A percentile compares a stretch with the other conserved stretches of the same genome.
These are phyloP conservation scores for Habropoda laboriosa DNA, from an alignment of 1,140 invertebrate species.

Conservation along the genomic window DNA sequence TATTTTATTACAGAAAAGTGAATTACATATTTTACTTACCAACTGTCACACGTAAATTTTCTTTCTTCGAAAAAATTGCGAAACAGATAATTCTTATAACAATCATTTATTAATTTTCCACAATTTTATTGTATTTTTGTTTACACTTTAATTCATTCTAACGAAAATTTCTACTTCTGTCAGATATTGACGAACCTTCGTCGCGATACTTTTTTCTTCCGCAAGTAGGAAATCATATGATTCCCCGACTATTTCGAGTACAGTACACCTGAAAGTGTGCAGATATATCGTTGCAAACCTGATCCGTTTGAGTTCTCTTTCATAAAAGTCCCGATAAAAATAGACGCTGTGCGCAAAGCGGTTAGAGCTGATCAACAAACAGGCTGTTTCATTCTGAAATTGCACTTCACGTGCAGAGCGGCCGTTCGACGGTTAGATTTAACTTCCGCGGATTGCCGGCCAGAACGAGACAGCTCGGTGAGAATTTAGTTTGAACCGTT, in stretches of 20 bases:
- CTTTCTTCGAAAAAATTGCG: too few species aligned
- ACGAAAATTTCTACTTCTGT: not conserved
- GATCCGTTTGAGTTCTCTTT: not conserved
- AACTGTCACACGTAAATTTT: too few species aligned
- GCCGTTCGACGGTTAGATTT: not conserved
- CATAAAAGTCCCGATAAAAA: slow-evolving; percentile 20
- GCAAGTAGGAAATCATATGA: not conserved
- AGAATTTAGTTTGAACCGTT: slow-evolving; percentile 6
- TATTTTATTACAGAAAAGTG: too few species aligned
- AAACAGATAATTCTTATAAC: too few species aligned
- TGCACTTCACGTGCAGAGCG: not conserved
- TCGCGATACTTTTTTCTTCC: not conserved
- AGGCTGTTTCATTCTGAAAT: slow-evolving; percentile 14
- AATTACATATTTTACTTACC: too few species aligned
- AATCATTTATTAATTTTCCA: too few species aligned
- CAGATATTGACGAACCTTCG: not conserved
- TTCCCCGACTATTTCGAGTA: not conserved
- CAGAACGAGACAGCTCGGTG: not conserved
- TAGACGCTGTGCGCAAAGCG: not conserved
- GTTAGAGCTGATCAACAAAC: not conserved
- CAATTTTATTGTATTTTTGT: too few species aligned
- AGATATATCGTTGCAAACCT: not conserved
- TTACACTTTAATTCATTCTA: too few species aligned
- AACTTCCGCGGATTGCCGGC: slow-evolving; percentile 1
- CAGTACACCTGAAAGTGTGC: not conserved